Base-by-base conservation (phyloP, 2,113 vertebrate species). In the Lota lota region DNA sequence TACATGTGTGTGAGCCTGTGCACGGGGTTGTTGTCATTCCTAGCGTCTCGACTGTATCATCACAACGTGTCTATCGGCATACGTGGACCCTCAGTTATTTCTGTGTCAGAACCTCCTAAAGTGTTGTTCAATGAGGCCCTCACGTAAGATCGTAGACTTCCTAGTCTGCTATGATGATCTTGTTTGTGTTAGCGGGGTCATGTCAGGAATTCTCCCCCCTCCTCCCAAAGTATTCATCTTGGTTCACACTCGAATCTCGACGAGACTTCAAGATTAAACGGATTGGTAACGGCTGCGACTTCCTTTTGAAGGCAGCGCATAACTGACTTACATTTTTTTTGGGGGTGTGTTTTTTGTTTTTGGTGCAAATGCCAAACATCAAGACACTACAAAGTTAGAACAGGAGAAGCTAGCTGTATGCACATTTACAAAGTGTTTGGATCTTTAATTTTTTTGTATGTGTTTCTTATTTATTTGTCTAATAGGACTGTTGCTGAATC, bases 391-490 rank as follows among this genome's bases (percentile, higher is more conserved):
- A 21, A 22, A 53, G 74, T 56, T 63, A 73, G 71, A 71, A 69
- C 33, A 62, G 65, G 69, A 64, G 56, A 70, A 66, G 61, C 73
- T 70, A 64, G 62, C 24, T 22, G 58, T 70, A 69, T 78, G 75
- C 74, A 78, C 78, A 72, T 79, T 64, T 76, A 68, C 62, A 73
- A 75, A 69, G 64, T 70, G 57, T 66, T 73, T 73, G 28, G 28
- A 28, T 28, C 28, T 84, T 78, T 62, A 79, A 74, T 73, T 74
- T 77, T 73, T 47, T 80, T 79, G 50, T 75, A 72, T 72, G 8
- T 47, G n/a, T 33, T 7, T 7, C 72, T 74, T 79, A 74, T 59
- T 74, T 81, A 87, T 90, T 87, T 86, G 73, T 88, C 70, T 72
- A 70, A 78, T 74, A 78, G 71, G 81, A 63, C 62, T 70, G 61